Percentiles rank a stretch among this genome's conserved stretches.
These are phyloP conservation scores for Andrena chrysosceles DNA, from an alignment of 2,888 invertebrate species.

Conservation along the genomic window DNA sequence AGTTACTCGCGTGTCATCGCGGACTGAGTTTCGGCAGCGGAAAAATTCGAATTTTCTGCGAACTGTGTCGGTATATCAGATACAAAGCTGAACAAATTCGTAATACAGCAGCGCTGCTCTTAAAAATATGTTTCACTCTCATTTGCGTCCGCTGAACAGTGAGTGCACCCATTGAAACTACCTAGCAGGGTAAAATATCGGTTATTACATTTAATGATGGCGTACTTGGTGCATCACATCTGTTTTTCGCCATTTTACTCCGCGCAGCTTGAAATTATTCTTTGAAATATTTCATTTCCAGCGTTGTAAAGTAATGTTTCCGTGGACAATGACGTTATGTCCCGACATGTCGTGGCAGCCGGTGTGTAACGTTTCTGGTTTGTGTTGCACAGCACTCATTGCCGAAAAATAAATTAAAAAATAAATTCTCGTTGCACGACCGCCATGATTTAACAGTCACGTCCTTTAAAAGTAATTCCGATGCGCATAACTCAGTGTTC, in stretches of 20 bases:
- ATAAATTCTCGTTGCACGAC: not conserved
- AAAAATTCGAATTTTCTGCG: not conserved
- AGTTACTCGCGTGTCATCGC: slow-evolving; percentile 19
- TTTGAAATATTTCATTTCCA: slow-evolving; percentile 14
- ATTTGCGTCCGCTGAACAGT: not conserved
- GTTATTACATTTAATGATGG: not conserved
- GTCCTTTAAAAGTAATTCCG: not conserved
- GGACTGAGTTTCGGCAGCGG: not conserved
- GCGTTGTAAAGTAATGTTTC: not conserved
- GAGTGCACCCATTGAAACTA: not conserved
- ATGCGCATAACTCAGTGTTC: too few species aligned
- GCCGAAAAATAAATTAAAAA: slow-evolving; percentile 14
- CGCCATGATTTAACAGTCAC: not conserved
- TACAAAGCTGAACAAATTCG: not conserved
- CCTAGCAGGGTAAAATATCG: not conserved
- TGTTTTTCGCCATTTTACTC: not conserved
- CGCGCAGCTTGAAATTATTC: slow-evolving; percentile 4
- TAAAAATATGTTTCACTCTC: slow-evolving; percentile 2
- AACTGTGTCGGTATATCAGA: not conserved
- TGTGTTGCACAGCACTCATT: not conserved
- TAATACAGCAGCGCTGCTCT: not conserved
- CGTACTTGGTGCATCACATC: not conserved
- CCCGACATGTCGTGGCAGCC: not conserved
- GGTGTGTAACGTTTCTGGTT: not conserved
- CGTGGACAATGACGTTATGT: not conserved